Conservation (phyloP, 1,140 invertebrate genomes). For the Drosophila auraria region DNA sequence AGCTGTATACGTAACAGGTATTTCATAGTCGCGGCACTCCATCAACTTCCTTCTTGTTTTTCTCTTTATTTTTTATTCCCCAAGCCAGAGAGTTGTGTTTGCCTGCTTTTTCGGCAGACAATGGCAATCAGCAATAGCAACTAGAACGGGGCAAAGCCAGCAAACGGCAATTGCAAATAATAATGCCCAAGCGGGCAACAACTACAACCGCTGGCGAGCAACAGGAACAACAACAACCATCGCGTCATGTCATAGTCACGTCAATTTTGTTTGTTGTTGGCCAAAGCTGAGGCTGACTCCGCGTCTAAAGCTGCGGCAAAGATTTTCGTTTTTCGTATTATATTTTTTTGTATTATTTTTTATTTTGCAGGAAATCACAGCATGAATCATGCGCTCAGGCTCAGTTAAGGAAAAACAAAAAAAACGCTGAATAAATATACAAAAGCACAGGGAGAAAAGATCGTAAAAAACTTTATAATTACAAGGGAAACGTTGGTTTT, state of each 20-base stretch:
- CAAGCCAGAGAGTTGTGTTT: slow-evolving; percentile 32
- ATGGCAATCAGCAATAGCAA: slow-evolving; percentile 83
- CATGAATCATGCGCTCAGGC: slow-evolving; percentile 75
- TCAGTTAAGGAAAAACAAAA: slow-evolving; percentile 44
- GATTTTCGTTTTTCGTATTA: slow-evolving; percentile 37
- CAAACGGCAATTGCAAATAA: slow-evolving; percentile 81
- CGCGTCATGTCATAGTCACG: slow-evolving; percentile 83
- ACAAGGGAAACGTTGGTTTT: not conserved
- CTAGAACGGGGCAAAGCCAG: slow-evolving; percentile 74
- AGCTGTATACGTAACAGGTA: not conserved
- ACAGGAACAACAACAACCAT: slow-evolving; percentile 41
- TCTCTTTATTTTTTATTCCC: slow-evolving; percentile 24
- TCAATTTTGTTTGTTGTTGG: slow-evolving; percentile 74
- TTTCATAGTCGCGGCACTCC: not conserved
- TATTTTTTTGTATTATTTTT: slow-evolving; percentile 13
- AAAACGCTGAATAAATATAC: slow-evolving; percentile 38
- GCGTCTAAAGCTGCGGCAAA: slow-evolving; percentile 55
- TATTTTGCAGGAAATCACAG: slow-evolving; percentile 77
- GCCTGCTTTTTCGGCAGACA: slow-evolving; percentile 81
- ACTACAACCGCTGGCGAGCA: slow-evolving; percentile 31
- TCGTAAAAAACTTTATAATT: not conserved
- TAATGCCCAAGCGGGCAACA: slow-evolving; percentile 76
- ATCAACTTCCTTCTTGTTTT: slow-evolving; percentile 30
- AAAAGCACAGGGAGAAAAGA: slow-evolving; percentile 30
- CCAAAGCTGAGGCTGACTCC: slow-evolving; percentile 60